Conservation (phyloP, 1,140 invertebrate genomes). For the Venturia canescens region DNA sequence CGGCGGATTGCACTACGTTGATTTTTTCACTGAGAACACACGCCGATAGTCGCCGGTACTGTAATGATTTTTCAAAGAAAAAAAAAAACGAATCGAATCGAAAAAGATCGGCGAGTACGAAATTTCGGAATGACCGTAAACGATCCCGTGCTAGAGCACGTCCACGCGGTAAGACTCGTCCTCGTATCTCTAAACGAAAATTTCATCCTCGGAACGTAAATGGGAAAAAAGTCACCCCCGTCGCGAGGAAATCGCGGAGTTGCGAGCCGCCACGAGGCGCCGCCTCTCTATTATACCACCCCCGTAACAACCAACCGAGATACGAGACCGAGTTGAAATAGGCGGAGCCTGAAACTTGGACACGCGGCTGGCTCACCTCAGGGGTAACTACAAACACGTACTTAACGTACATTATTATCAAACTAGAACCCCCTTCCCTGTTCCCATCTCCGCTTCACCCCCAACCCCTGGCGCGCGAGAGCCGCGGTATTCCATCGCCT, state of each 20-base stretch:
- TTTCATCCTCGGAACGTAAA: conserved; percentile 11
- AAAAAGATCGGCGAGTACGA: not conserved
- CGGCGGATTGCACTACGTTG: not conserved
- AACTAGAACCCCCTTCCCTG: conserved; percentile 56
- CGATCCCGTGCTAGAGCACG: conserved; percentile 55
- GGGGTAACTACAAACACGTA: conserved; percentile 77
- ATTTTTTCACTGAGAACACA: not conserved
- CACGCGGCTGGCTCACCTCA: conserved; percentile 71
- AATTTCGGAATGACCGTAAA: not conserved
- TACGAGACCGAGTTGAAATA: conserved; percentile 58
- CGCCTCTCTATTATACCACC: conserved; percentile 66
- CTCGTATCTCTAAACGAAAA: conserved; percentile 30
- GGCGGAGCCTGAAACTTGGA: conserved; percentile 64
- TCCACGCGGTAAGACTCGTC: conserved; percentile 56
- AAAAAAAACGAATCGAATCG: not conserved
- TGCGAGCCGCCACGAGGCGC: conserved; percentile 54
- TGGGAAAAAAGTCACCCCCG: conserved; percentile 33
- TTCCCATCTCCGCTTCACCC: conserved; percentile 24
- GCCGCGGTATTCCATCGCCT: not conserved
- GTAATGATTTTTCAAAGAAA: not conserved
- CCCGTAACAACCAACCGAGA: conserved; percentile 67
- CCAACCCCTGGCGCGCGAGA: conserved; percentile 12
- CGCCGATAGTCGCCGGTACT: not conserved
- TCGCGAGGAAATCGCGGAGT: conserved; percentile 26
- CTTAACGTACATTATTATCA: conserved; percentile 75